Evolutionary conservation across 2,888 invertebrate species (phyloP).

Genomic region (Agrypnus murinus): DNA sequence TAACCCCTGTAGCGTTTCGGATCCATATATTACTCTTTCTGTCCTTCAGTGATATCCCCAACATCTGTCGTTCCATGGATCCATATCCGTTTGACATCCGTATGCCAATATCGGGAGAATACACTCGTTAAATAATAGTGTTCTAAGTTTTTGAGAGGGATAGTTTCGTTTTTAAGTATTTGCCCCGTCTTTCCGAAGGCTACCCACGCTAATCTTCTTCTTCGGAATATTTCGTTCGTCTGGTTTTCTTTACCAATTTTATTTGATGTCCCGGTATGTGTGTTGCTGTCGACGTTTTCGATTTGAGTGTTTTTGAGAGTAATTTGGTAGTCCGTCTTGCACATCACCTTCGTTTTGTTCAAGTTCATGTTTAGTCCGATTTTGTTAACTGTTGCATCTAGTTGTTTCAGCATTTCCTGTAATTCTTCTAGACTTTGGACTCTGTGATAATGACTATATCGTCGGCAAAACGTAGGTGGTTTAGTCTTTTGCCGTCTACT

Average conservation of each 20-base stretch:
- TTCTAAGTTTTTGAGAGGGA: background rate
- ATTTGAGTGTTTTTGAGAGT: background rate
- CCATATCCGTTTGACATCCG: too few relatives aligned
- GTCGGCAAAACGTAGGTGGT: too few relatives aligned
- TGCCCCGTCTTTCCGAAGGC: background rate
- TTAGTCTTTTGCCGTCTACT: too few relatives aligned
- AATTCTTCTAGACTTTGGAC: too few relatives aligned
- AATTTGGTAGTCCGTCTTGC: background rate
- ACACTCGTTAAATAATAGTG: background rate
- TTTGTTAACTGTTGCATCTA: too few relatives aligned
- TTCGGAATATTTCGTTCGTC: background rate
- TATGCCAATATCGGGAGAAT: background rate
- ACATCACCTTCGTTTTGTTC: background rate
- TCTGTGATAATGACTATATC: too few relatives aligned
- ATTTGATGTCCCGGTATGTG: background rate
- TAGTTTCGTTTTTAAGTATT: constrained; percentile 6
- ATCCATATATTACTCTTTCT: background rate
- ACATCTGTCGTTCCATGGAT: background rate
- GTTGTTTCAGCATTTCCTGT: background rate
- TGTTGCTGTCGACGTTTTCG: background rate
- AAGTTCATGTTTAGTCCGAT: too few relatives aligned
- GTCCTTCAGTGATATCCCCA: background rate
- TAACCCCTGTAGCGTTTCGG: too few relatives aligned
- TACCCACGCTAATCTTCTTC: constrained; percentile 3
- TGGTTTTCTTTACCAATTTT: constrained; percentile 6